phyloP scores from a whole-genome alignment of 2,888 invertebrate species.

The Caradrina kadenii region DNA sequence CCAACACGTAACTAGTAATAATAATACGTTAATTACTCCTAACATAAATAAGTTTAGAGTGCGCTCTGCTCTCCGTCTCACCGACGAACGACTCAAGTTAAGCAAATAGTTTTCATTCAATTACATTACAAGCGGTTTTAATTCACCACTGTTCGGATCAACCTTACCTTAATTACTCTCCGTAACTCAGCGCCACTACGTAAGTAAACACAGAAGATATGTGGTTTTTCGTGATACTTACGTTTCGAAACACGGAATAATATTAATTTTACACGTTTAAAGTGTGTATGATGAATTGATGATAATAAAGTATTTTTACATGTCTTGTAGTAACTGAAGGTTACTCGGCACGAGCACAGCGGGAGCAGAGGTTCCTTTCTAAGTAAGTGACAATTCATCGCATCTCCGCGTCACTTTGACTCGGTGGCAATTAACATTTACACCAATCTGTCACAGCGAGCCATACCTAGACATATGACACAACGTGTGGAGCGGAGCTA shows the following conservation, averaged over 20 bases:
- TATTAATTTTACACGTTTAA: too few relatives aligned
- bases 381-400: too few relatives aligned
- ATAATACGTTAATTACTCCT: slow-evolving; percentile 14
- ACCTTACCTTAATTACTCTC: slow-evolving; percentile 48
- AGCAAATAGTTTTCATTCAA: slow-evolving; percentile 47
- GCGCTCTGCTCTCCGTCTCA: slow-evolving; percentile 1
- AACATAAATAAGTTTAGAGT: slow-evolving; percentile 13
- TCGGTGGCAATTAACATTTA: too few relatives aligned
- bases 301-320: too few relatives aligned
- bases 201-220: slow-evolving; percentile 11
- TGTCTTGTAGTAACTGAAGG: too few relatives aligned
- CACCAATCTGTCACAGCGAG: too few relatives aligned
- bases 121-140: slow-evolving; percentile 39
- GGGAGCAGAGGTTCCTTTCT: too few relatives aligned
- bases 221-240: background rate
- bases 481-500: slow-evolving; percentile 7
- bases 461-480: too few relatives aligned
- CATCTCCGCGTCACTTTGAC: too few relatives aligned
- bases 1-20: background rate
- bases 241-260: too few relatives aligned
- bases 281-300: too few relatives aligned
- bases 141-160: slow-evolving; percentile 34
- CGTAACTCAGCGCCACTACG: background rate
- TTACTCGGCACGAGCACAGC: too few relatives aligned
- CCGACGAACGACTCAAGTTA: slow-evolving; percentile 15